Conservation (phyloP, 2,113 vertebrate species). For the Nematolebias whitei region DNA sequence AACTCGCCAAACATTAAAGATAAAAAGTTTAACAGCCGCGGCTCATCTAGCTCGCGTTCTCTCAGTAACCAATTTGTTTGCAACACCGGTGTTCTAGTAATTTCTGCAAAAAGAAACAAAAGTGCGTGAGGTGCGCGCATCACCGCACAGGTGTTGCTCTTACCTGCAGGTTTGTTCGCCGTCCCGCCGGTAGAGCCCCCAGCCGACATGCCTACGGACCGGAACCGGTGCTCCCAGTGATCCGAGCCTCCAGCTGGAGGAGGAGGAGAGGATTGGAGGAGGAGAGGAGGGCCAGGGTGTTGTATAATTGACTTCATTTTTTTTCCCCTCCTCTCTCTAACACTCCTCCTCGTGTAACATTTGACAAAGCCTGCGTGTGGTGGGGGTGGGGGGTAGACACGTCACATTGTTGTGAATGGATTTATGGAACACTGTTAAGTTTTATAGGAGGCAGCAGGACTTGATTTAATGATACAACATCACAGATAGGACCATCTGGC, state of each 20-base stretch:
- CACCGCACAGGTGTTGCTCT: not conserved
- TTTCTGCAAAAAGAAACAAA: not conserved
- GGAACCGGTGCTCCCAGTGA: conserved; percentile 45
- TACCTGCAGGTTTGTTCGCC: conserved; percentile 49
- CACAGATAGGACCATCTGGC: no score
- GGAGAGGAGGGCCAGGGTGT: conserved; percentile 28
- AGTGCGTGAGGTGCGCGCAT: no score
- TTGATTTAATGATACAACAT: no score
- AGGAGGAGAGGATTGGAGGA: conserved; percentile 57
- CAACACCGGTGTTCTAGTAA: no score
- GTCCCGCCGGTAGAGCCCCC: conserved; percentile 44
- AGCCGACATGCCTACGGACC: conserved; percentile 66
- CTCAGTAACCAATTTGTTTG: no score
- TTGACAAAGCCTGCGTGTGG: conserved; percentile 4
- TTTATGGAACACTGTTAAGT: no score
- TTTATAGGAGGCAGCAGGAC: no score
- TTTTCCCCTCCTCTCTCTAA: conserved; percentile 6
- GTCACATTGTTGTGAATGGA: no score
- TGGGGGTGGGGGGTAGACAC: not conserved
- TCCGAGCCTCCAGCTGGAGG: conserved; percentile 54
- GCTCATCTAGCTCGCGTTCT: no score
- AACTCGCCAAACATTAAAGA: no score
- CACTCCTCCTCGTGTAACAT: conserved; percentile 34
- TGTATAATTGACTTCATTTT: conserved; percentile 73
- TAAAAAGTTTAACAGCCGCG: no score